Percentiles rank a stretch among this genome's conserved stretches.
These are phyloP conservation scores for Hippocampus zosterae DNA, from an alignment of 2,113 vertebrate genomes.

Conservation along the genomic window DNA sequence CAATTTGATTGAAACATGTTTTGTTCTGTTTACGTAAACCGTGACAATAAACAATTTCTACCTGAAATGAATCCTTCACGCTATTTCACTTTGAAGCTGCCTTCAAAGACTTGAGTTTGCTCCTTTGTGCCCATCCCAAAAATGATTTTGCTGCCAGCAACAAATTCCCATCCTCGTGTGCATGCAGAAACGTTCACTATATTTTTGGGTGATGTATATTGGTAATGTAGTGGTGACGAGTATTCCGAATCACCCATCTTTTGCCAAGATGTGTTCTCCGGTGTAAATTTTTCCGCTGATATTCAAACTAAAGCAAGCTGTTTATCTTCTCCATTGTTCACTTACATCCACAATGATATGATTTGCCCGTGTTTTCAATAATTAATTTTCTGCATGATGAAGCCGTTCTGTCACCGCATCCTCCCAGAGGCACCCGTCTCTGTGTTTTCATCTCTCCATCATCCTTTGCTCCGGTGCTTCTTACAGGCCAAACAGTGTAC, in stretches of 20 bases:
- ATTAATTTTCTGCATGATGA: constrained; percentile 64
- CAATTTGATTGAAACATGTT: constrained; percentile 17
- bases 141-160: constrained; percentile 31
- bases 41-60: constrained; percentile 30
- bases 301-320: constrained; percentile 41
- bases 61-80: constrained; percentile 33
- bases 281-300: constrained; percentile 34
- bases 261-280: constrained; percentile 36
- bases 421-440: constrained; percentile 45
- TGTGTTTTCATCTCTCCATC: constrained; percentile 49
- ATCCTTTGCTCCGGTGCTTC: constrained; percentile 36
- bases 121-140: constrained; percentile 37
- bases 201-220: constrained; percentile 14
- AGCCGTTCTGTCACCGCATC: constrained; percentile 34
- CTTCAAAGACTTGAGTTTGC: constrained; percentile 58
- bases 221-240: constrained; percentile 36
- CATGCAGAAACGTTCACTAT: constrained; percentile 21
- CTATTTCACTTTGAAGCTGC: constrained; percentile 44
- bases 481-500: constrained; percentile 39
- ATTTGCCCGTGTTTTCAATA: constrained; percentile 62
- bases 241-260: constrained; percentile 9
- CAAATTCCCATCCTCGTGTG: constrained; percentile 12
- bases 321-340: constrained; percentile 53
- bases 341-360: constrained; percentile 57
- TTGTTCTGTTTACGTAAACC: constrained; percentile 20